A percentile compares a stretch with the other conserved stretches of the same genome.
Evolutionary conservation across 2,797 vertebrate genomes (phyloP).

Genomic region (Mycteria americana): DNA sequence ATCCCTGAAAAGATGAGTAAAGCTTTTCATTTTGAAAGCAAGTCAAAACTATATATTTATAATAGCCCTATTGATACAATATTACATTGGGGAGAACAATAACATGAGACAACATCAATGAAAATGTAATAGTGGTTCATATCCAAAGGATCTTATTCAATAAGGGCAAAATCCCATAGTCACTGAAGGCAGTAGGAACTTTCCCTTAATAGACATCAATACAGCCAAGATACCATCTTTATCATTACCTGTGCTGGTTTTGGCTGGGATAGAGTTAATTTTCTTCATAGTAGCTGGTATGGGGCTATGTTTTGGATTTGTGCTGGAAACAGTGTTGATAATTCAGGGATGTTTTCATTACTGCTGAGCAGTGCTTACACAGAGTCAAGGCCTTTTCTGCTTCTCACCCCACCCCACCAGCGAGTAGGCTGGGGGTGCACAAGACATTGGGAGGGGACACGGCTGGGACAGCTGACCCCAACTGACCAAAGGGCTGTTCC

Average conservation of each 20-base stretch:
- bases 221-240: background rate
- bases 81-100: background rate
- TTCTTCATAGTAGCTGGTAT: too few species aligned
- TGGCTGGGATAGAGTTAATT: too few species aligned
- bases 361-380: too few species aligned
- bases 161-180: background rate
- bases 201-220: background rate
- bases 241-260: background rate
- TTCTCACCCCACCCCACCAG: too few species aligned
- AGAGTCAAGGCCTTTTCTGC: too few species aligned
- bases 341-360: too few species aligned
- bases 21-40: background rate
- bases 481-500: too few species aligned
- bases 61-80: background rate
- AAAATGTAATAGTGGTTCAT: background rate
- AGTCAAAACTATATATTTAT: background rate
- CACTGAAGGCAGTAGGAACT: background rate
- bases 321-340: too few species aligned
- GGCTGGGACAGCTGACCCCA: too few species aligned
- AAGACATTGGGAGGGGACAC: too few species aligned
- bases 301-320: too few species aligned
- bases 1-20: background rate
- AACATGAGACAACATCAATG: background rate
- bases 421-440: too few species aligned
- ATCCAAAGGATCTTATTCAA: background rate